Base-by-base conservation (phyloP, 2,797 vertebrate genomes). In the Sebastes dallii region DNA sequence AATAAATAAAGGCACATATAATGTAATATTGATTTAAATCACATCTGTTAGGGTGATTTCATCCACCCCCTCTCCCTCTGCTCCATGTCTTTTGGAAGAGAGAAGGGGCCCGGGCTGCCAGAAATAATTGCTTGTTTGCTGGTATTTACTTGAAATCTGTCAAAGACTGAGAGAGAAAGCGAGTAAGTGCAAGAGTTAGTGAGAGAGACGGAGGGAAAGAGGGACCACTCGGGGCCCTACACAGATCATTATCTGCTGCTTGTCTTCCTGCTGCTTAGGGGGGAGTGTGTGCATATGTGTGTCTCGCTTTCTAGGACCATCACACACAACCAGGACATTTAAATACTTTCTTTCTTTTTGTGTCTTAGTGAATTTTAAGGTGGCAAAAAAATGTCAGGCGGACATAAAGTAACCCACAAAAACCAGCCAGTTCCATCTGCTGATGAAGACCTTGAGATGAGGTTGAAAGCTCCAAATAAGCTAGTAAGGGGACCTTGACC, bases 71-170 rank as follows among this genome's bases (percentile, higher is more conserved):
- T 91, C 88, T 91, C 90, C 89, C 92, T 92, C 89, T 90, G 89
- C 88, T 90, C 80, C 86, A 72, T 70, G 79, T 91, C 93, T 95
- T 88, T 93, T 95, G 93, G 95, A 95, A 90, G 83, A 87, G 87
- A 91, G 90, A 84, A 85, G 77, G 72, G 85, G 88, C 81, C 83
- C 65, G 18, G 84, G 82, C 95, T 95, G 95, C 95, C 96, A 96
- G 93, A 94, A 96, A 96, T 95, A 93, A 95, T 95, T 93, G 92
- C 95, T 95, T 95, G 94, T 96, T 96, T 96, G 93, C 93, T 94
- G 92, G 90, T 95, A 93, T 96, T 95, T 94, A 92, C 92, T 95
- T 93, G 87, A 94, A 96, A 94, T 93, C 94, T 94, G 93, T 95
- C 93, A 94, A 77, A 91, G 90, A 82, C 56, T 7, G 60, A 90